Conservation (phyloP, 2,113 vertebrate genomes). For the Cynocephalus volans region DNA sequence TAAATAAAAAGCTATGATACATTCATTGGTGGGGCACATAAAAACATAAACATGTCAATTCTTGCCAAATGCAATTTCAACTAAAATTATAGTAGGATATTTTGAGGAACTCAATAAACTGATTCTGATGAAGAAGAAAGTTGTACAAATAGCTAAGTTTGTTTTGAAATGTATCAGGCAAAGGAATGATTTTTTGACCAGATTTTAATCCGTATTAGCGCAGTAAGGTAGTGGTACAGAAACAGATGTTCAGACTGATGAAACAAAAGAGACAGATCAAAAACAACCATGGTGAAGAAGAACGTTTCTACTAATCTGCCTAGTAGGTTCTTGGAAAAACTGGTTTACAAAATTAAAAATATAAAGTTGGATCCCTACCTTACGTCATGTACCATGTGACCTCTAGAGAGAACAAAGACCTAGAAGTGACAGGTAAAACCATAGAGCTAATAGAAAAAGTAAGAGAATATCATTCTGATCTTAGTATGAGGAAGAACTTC, state of each 20-base stretch:
- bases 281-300: background rate
- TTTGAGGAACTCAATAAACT: background rate
- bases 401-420: background rate
- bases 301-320: background rate
- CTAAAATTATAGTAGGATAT: background rate
- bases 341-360: background rate
- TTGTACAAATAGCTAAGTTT: background rate
- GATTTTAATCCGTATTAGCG: background rate
- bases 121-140: constrained; percentile 9
- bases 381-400: background rate
- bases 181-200: background rate
- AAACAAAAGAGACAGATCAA: background rate
- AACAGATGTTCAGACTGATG: background rate
- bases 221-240: background rate
- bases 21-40: background rate
- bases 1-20: background rate
- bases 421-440: background rate
- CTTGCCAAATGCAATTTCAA: background rate
- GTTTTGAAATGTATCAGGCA: background rate
- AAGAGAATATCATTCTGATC: background rate
- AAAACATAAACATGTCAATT: background rate
- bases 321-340: background rate
- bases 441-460: background rate
- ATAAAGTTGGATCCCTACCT: background rate
- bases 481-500: background rate